Conservation (phyloP, 1,140 invertebrate species). For the Conus ventricosus region DNA sequence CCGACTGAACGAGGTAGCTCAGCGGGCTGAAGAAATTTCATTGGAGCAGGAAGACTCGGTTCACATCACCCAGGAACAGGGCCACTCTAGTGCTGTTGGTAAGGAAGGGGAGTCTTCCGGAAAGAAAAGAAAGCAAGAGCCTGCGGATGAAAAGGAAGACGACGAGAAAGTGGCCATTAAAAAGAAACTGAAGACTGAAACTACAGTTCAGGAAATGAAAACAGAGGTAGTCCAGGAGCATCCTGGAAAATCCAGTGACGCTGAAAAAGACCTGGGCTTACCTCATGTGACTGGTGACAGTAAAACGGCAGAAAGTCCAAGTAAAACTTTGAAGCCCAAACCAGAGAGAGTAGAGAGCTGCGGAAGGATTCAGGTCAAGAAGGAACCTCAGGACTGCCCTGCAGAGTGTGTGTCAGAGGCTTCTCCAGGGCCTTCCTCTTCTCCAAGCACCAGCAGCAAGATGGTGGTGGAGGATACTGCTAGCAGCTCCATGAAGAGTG, state of each 20-base stretch:
- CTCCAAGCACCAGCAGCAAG: background rate
- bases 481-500: background rate
- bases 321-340: background rate
- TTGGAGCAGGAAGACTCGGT: background rate
- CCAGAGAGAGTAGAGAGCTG: background rate
- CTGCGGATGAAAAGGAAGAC: background rate
- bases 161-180: background rate
- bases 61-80: background rate
- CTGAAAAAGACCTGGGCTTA: background rate
- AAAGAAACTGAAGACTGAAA: constrained; percentile 20
- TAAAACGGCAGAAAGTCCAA: background rate
- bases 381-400: background rate
- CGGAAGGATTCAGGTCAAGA: background rate
- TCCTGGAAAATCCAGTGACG: background rate
- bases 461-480: background rate
- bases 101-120: background rate
- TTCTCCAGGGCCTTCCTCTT: background rate
- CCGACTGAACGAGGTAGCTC: constrained; percentile 48
- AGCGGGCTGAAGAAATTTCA: constrained; percentile 43
- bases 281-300: background rate
- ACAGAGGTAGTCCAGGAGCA: background rate
- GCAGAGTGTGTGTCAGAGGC: background rate
- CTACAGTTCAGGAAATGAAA: background rate
- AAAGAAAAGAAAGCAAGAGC: background rate
- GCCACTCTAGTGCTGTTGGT: background rate